Conservation (phyloP, 1,140 invertebrate species). For the Habropoda laboriosa region DNA sequence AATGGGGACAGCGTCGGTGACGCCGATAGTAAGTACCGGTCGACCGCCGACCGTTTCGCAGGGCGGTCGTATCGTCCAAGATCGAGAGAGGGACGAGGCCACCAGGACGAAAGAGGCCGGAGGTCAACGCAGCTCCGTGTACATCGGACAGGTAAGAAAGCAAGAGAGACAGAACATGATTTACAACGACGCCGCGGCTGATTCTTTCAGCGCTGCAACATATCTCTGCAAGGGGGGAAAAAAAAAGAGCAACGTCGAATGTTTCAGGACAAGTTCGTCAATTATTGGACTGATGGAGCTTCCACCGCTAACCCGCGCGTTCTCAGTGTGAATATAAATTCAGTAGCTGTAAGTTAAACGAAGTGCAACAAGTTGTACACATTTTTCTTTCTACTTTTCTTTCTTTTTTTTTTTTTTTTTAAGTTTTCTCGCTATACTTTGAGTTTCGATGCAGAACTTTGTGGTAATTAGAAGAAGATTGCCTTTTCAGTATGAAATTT, state of each 20-base stretch:
- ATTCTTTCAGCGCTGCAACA: slow-evolving; percentile 45
- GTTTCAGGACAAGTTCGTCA: slow-evolving; percentile 78
- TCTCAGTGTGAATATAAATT: slow-evolving; percentile 77
- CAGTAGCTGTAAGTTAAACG: slow-evolving; percentile 73
- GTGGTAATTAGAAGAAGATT: too few relatives aligned
- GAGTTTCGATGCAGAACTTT: too few relatives aligned
- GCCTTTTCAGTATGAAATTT: too few relatives aligned
- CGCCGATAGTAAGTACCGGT: slow-evolving; percentile 61
- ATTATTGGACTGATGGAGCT: slow-evolving; percentile 76
- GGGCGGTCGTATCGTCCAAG: slow-evolving; percentile 74
- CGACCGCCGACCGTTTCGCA: slow-evolving; percentile 58
- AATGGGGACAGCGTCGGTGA: slow-evolving; percentile 59
- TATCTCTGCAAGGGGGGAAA: slow-evolving; percentile 20
- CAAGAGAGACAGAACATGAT: slow-evolving; percentile 61
- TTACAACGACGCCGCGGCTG: slow-evolving; percentile 54
- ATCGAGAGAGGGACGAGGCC: slow-evolving; percentile 74
- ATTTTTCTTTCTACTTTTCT: not conserved
- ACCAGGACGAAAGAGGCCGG: slow-evolving; percentile 71
- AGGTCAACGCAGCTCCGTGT: slow-evolving; percentile 77
- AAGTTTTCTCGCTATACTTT: too few relatives aligned
- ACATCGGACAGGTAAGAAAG: slow-evolving; percentile 79
- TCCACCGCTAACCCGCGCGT: slow-evolving; percentile 71
- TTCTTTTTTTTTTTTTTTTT: too few relatives aligned
- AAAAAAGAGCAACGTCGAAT: slow-evolving; percentile 45
- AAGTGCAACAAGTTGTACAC: not conserved